These are phyloP conservation scores for Diarsia rubi DNA, from an alignment of 2,888 invertebrate species.

Conservation along the genomic window DNA sequence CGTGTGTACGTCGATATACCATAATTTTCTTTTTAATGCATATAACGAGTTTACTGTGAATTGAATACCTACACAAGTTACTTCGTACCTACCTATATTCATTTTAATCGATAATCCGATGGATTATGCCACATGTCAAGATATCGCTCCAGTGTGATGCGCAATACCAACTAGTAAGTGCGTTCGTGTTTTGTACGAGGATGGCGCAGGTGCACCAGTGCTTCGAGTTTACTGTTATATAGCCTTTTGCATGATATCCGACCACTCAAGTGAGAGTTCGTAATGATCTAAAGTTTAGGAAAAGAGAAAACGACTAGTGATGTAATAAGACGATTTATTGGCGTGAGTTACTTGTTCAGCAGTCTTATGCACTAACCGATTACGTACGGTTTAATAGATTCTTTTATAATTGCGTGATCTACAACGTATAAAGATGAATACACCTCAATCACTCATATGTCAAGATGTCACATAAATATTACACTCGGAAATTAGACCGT, in stretches of 20 bases:
- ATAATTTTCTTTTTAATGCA: conserved; percentile 17
- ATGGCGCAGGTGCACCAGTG: conserved; percentile 1
- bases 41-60: conserved; percentile 26
- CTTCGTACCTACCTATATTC: not conserved
- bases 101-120: conserved; percentile 21
- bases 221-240: conserved; percentile 18
- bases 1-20: not conserved
- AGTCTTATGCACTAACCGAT: conserved; percentile 22
- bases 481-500: not conserved
- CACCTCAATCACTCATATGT: not conserved
- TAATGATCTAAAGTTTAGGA: conserved; percentile 34
- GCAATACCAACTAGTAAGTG: conserved; percentile 47
- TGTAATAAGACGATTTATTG: conserved; percentile 38
- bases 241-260: conserved; percentile 47
- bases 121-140: conserved; percentile 59
- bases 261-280: conserved; percentile 33
- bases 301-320: conserved; percentile 56
- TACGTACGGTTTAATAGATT: conserved; percentile 23
- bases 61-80: not conserved
- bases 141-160: conserved; percentile 39
- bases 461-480: not conserved
- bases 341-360: conserved; percentile 9
- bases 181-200: conserved; percentile 6
- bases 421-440: conserved; percentile 10
- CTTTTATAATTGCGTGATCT: conserved; percentile 6